phyloP scores from a whole-genome alignment of 2,113 vertebrate genomes.

The Rhinolophus sinicus region DNA sequence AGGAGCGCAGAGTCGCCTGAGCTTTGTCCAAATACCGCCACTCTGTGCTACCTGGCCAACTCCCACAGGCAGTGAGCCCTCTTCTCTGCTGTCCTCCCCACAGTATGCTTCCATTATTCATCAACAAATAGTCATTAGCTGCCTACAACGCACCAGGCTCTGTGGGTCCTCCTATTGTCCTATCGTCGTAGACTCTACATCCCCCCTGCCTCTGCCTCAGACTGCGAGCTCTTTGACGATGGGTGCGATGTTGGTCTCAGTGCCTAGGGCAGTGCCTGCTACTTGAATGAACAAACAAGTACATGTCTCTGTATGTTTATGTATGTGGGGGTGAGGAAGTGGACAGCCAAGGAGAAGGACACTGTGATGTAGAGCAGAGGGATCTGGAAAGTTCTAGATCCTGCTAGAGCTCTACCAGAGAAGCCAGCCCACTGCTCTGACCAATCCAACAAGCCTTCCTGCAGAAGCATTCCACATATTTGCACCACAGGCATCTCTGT shows the following conservation, averaged over 20 bases:
- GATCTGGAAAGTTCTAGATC: neutral
- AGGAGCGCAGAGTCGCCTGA: neutral
- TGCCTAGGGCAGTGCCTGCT: neutral
- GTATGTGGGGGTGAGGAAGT: neutral
- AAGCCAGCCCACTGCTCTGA: neutral
- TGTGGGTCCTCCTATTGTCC: neutral
- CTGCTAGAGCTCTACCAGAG: neutral
- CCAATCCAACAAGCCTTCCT: neutral
- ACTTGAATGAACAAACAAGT: neutral
- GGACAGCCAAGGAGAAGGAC: neutral
- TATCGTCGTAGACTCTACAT: neutral
- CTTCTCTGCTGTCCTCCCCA: neutral
- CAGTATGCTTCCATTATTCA: no score
- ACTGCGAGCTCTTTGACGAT: neutral
- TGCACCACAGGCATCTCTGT: neutral
- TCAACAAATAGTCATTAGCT: neutral
- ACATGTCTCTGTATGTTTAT: neutral
- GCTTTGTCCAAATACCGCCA: neutral
- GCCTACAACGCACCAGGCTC: neutral
- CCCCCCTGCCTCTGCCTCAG: neutral
- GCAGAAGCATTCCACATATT: neutral
- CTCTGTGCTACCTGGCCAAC: neutral
- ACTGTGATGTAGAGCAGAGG: neutral
- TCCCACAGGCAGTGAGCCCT: neutral
- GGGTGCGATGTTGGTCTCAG: accelerated